These are phyloP conservation scores for Ifrita kowaldi DNA, from an alignment of 2,113 vertebrate species.

Conservation along the genomic window DNA sequence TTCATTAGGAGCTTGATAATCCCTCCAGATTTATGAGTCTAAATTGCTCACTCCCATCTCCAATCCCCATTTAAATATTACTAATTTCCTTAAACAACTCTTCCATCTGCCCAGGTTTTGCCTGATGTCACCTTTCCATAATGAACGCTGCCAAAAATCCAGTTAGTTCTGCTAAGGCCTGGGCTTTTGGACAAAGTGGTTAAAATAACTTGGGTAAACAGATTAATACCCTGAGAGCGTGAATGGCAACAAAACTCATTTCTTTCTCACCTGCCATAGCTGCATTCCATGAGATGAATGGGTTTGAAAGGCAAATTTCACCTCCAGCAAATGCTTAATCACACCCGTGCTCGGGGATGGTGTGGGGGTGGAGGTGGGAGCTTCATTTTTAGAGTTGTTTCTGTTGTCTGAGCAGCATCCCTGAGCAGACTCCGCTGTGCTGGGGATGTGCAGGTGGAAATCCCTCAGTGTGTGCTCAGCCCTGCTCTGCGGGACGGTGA, in stretches of 20 bases:
- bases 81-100: conserved; percentile 54
- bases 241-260: background rate
- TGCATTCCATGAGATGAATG: background rate
- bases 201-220: conserved; percentile 26
- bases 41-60: conserved; percentile 52
- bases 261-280: background rate
- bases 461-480: background rate
- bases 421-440: background rate
- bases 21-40: conserved; percentile 74
- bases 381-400: background rate
- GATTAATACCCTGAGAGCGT: background rate
- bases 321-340: background rate
- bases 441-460: background rate
- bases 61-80: conserved; percentile 55
- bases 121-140: conserved; percentile 44
- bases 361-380: background rate
- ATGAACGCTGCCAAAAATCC: background rate
- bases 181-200: background rate
- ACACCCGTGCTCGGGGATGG: background rate
- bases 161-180: background rate
- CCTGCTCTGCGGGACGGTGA: accelerated
- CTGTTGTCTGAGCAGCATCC: background rate
- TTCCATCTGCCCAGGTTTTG: conserved; percentile 52
- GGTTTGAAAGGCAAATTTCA: background rate
- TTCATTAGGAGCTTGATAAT: conserved; percentile 73